Conservation (phyloP, 2,888 invertebrate genomes). For the Spisula subtruncata region DNA sequence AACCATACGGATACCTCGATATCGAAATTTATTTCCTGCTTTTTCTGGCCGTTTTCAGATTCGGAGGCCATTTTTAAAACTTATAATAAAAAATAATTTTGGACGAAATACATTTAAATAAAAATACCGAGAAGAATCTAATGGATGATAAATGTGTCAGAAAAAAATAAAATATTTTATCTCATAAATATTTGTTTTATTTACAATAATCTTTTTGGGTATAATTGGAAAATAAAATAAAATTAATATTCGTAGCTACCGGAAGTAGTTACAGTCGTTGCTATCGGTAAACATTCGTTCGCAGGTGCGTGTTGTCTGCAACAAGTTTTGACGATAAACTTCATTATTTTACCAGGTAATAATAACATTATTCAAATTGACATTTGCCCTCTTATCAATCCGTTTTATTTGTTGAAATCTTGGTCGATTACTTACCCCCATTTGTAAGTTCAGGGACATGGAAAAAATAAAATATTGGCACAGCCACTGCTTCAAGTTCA, state of each 20-base stretch:
- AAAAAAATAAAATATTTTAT: background rate
- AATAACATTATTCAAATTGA: background rate
- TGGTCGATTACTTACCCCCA: no score
- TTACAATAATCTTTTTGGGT: no score
- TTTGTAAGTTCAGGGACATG: no score
- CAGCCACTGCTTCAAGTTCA: no score
- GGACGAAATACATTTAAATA: conserved; percentile 37
- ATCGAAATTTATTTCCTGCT: conserved; percentile 58
- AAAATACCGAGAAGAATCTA: background rate
- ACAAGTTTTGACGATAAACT: background rate
- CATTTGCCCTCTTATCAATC: background rate
- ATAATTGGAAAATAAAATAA: no score
- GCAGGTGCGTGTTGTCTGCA: conserved; percentile 60
- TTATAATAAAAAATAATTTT: background rate
- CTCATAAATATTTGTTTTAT: background rate
- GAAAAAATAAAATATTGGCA: no score
- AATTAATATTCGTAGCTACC: conserved; percentile 51
- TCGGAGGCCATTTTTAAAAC: conserved; percentile 52
- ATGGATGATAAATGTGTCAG: background rate
- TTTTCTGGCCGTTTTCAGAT: conserved; percentile 14
- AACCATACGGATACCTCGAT: conserved; percentile 46
- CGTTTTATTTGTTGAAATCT: no score
- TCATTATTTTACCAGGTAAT: conserved; percentile 16
- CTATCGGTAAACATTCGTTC: conserved; percentile 74
- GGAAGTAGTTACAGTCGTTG: conserved; percentile 71